Evolutionary conservation across 2,113 vertebrate genomes (phyloP).

Genomic region (Cyphomyrus plagiostoma): DNA sequence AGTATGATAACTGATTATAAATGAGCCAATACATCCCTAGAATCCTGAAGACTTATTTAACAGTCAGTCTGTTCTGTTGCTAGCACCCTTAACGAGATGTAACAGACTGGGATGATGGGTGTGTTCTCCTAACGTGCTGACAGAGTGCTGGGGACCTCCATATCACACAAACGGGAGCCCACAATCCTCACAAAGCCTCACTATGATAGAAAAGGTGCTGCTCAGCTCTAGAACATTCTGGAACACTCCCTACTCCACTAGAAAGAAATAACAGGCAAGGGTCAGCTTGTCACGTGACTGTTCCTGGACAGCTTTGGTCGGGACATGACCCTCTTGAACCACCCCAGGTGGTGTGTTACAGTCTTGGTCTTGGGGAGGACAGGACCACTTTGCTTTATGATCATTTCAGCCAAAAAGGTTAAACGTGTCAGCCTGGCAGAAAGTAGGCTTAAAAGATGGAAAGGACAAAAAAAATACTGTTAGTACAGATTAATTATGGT

Average conservation of each 20-base stretch:
- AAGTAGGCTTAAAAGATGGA: background rate
- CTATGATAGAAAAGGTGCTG: background rate
- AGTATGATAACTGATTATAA: conserved; percentile 5
- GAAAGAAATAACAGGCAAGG: background rate
- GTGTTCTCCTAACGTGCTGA: background rate
- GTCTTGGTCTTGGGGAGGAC: background rate
- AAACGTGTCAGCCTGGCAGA: background rate
- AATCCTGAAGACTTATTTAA: background rate
- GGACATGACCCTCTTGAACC: background rate
- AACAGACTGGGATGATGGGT: background rate
- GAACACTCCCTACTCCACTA: background rate
- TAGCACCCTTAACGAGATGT: background rate
- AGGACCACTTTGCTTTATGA: background rate
- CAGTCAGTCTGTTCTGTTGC: background rate
- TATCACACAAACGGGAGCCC: background rate
- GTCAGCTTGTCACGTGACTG: background rate
- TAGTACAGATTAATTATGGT: background rate
- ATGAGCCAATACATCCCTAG: background rate
- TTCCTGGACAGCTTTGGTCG: background rate
- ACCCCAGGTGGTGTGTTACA: background rate
- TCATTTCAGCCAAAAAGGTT: background rate
- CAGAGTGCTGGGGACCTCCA: background rate
- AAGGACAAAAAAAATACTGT: background rate
- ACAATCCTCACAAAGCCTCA: background rate
- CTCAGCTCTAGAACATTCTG: background rate